Base-by-base conservation (phyloP, 2,888 invertebrate species). In the Caenorhabditis macrosperma region DNA sequence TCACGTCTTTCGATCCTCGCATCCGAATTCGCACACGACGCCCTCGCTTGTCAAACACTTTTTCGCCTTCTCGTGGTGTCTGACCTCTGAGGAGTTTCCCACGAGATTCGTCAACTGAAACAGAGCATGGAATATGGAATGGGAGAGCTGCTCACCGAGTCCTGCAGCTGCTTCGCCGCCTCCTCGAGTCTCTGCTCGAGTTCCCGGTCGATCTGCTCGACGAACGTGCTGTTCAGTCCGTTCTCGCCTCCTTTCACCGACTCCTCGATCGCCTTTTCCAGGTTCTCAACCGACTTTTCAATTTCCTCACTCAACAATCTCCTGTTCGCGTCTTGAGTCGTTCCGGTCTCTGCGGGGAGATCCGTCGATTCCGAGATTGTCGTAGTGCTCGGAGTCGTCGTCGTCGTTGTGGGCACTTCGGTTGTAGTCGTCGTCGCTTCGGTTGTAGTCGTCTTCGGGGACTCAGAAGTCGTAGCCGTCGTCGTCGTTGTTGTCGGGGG, bases 21-120 rank as follows among this genome's bases (percentile, higher is more conserved):
- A 87, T 15, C 87, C 87, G 64, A 85, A 85, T 57, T 86, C 87
- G 50, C 87, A 87, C 7, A 87, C 78, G 38, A 85, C 77, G 17
- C 87, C 87, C 35, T 75, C 83, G 38, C 75, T 69, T 24, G 84
- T 82, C 68, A 85, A 52, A 52, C 87, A 87, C 41, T 87, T 84
- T 55, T 83, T 82, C 22, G 68, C 33, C 33, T 67, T 74, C 33
- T 78, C 80, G 28, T 81, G 77, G 30, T 71, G 72, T 9, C 81
- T 55, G 20, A 77, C 44, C 22, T 81, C 81, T 24, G 55, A 57
- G 1, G 77, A 77, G 17, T 75, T 81, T 6, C 54, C 72, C 6
- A 71, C 76, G 1, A 81, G n/a, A n/a, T 64, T 75, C 2, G 80
- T 67, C 20, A 81, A 59, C 80, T 81, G 71, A 10, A 67, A 54